Evolutionary conservation across 2,888 invertebrate species (phyloP).

Genomic region (Morinoia aosen): DNA sequence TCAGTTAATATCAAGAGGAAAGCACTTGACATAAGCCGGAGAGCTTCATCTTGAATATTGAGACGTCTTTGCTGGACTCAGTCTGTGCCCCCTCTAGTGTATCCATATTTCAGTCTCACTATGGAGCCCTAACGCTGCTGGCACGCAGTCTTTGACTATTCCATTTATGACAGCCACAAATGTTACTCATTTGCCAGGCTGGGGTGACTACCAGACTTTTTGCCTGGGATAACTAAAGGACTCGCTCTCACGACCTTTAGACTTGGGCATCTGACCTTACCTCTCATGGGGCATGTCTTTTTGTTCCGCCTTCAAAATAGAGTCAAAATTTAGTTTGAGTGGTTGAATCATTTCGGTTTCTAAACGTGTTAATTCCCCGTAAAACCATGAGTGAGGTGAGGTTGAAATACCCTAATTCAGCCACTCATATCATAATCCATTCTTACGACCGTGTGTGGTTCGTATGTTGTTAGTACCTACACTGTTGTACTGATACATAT

Average conservation of each 20-base stretch:
- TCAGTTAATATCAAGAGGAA: not conserved
- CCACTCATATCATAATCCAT: too few relatives aligned
- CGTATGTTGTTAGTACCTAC: too few relatives aligned
- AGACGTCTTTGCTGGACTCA: slow-evolving; percentile 24
- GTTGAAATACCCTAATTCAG: too few relatives aligned
- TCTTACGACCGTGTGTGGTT: too few relatives aligned
- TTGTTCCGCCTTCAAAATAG: not conserved
- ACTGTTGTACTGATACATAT: too few relatives aligned
- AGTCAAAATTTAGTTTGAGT: not conserved
- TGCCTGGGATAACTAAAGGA: slow-evolving; percentile 34
- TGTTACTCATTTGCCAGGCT: slow-evolving; percentile 52
- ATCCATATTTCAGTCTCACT: slow-evolving; percentile 37
- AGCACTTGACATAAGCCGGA: not conserved
- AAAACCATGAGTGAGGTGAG: too few relatives aligned
- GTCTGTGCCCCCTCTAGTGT: not conserved
- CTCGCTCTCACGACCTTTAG: slow-evolving; percentile 30
- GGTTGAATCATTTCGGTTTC: not conserved
- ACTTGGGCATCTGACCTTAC: not conserved
- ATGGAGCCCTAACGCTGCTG: not conserved
- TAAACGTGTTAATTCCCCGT: too few relatives aligned
- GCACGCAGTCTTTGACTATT: slow-evolving; percentile 45
- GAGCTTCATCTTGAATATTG: slow-evolving; percentile 14
- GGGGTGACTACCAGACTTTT: slow-evolving; percentile 47
- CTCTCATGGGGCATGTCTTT: not conserved
- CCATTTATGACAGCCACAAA: slow-evolving; percentile 54